Base-by-base conservation (phyloP, 2,888 invertebrate species). In the Dolichopus griseipennis region DNA sequence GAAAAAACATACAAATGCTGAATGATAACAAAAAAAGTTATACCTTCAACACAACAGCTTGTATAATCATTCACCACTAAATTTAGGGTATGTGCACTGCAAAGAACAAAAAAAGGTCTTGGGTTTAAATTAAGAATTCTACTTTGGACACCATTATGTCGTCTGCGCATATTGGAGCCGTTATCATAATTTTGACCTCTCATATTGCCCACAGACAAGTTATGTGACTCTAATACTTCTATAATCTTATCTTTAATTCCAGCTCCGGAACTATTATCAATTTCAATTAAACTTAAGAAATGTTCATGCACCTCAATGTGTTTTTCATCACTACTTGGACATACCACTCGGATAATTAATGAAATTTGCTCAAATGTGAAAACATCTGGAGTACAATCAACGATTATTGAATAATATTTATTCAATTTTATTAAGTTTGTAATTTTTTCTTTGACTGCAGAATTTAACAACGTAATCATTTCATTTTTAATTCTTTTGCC, bases 321-420 rank as follows among this genome's bases (percentile, higher is more conserved):
- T n/a, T n/a, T n/a, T n/a, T n/a, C n/a, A n/a, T n/a, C n/a, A n/a
- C n/a, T n/a, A n/a, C n/a, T n/a, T n/a, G n/a, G n/a, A n/a, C n/a
- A n/a, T n/a, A n/a, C n/a, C n/a, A n/a, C n/a, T n/a, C n/a, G n/a
- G n/a, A n/a, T n/a, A n/a, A n/a, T n/a, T n/a, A n/a, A n/a, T n/a
- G 21, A 4, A 52, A 65, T 12, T 65, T 34, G 33, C 10, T 33
- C 65, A 65, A 65, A 33, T n/a, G n/a, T 34, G 27, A 34, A 12
- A 8, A 10, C 65, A 65, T 65, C 33, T 65, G 65, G 18, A 33
- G 15, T 33, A 33, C 33, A 34, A 34, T 3, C 7, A 65, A 65
- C 37, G 22, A 61, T 61, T 66, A 61, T 66, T 66, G 43, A 41
- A 66, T 66, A 66, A 66, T 66, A 66, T 66, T 66, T 66, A 20